Conservation (phyloP, 2,113 vertebrate genomes). For the Spermophilus dauricus region DNA sequence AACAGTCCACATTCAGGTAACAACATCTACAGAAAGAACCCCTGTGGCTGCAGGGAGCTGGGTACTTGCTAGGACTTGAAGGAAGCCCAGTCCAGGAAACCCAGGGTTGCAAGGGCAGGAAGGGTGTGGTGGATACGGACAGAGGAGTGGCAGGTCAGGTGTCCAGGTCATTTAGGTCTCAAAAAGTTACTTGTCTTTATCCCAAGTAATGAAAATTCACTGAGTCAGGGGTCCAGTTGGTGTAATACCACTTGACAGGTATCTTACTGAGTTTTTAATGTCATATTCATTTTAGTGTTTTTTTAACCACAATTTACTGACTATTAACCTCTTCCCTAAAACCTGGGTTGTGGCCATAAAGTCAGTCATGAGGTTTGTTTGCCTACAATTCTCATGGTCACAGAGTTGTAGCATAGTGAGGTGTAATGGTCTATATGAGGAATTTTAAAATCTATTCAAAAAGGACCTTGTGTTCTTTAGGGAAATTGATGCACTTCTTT, state of each 20-base stretch:
- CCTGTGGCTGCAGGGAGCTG: not conserved
- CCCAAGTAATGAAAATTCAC: not conserved
- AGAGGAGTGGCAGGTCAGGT: not conserved
- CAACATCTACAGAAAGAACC: no score
- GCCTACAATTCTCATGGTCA: not conserved
- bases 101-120: not conserved
- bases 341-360: not conserved
- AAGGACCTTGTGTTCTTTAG: not conserved
- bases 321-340: not conserved
- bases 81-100: not conserved
- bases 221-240: not conserved
- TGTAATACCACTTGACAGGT: not conserved
- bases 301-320: not conserved
- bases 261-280: not conserved
- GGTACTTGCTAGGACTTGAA: not conserved
- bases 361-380: not conserved
- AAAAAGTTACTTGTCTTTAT: slow-evolving; percentile 19
- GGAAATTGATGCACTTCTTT: slow-evolving; percentile 17
- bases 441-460: not conserved
- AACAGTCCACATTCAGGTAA: not conserved
- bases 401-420: not conserved
- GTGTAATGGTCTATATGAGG: not conserved
- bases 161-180: not conserved
- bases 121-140: not conserved
- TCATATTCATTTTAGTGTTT: not conserved